Percentiles rank a stretch among this genome's conserved stretches.
phyloP scores from a whole-genome alignment of 2,797 vertebrate species.

The Hemitrygon akajei region DNA sequence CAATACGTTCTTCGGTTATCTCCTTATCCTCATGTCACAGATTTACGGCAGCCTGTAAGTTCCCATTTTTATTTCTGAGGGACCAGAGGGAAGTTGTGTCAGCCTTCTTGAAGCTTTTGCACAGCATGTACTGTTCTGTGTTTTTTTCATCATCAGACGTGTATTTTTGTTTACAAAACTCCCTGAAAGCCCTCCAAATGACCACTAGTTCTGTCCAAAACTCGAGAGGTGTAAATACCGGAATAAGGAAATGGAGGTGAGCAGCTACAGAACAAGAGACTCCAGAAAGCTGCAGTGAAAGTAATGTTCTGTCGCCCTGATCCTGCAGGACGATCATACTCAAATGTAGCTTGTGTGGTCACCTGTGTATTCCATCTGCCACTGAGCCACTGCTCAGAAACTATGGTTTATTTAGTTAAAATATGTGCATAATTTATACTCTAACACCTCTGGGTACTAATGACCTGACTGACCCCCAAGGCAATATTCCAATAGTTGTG shows the following conservation, averaged over 20 bases:
- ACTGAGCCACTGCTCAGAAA: neutral
- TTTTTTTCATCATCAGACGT: neutral
- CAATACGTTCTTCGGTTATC: neutral
- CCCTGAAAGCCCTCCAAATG: neutral
- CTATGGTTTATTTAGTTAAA: neutral
- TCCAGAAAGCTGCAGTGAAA: neutral
- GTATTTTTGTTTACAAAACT: neutral
- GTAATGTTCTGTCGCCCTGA: neutral
- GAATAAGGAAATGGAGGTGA: neutral
- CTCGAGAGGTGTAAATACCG: neutral
- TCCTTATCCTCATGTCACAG: neutral
- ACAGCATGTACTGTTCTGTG: neutral
- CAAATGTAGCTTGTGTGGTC: slow-evolving; percentile 1
- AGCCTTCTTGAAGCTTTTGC: neutral
- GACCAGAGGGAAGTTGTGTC: neutral
- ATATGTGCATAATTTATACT: neutral
- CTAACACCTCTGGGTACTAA: neutral
- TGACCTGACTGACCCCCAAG: slow-evolving; percentile 20
- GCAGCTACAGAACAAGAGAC: neutral
- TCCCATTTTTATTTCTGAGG: neutral
- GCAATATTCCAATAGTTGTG: neutral
- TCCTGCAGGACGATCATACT: neutral
- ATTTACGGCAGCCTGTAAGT: neutral
- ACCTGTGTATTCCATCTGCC: neutral
- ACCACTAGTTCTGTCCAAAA: neutral